Conservation (phyloP, 1,140 invertebrate genomes). For the Lepeophtheirus salmonis region DNA sequence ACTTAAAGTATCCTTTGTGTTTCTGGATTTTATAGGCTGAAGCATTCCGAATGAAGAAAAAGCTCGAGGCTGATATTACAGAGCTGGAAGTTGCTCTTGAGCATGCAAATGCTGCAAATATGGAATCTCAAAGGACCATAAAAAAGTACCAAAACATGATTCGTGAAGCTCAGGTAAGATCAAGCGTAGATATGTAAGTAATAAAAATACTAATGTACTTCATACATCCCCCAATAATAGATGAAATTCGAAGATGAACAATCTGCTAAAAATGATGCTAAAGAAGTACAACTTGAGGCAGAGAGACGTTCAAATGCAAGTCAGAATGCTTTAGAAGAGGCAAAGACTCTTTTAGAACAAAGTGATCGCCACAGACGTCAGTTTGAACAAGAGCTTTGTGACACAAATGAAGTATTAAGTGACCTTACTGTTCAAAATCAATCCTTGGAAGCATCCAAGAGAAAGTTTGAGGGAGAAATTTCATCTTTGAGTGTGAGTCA, state of each 20-base stretch:
- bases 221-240: constrained; percentile 36
- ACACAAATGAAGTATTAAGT: constrained; percentile 91
- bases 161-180: constrained; percentile 31
- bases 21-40: constrained; percentile 30
- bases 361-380: constrained; percentile 36
- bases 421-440: constrained; percentile 81
- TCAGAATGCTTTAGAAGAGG: constrained; percentile 34
- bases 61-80: constrained; percentile 96
- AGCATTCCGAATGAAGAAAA: constrained; percentile 85
- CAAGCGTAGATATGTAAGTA: no score
- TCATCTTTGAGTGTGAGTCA: constrained; percentile 66
- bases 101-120: constrained; percentile 1
- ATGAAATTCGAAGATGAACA: constrained; percentile 39
- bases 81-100: constrained; percentile 53
- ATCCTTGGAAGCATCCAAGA: constrained; percentile 81
- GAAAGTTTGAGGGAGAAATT: constrained; percentile 92
- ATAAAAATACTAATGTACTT: no score
- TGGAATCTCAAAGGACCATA: constrained; percentile 28
- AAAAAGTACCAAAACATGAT: constrained; percentile 37
- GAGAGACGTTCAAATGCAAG: constrained; percentile 34
- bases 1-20: no score
- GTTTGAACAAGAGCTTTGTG: constrained; percentile 80
- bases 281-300: constrained; percentile 40
- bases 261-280: constrained; percentile 35
- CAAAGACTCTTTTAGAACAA: constrained; percentile 32